Conservation (phyloP, 2,113 vertebrate genomes). For the Furnarius figulus region DNA sequence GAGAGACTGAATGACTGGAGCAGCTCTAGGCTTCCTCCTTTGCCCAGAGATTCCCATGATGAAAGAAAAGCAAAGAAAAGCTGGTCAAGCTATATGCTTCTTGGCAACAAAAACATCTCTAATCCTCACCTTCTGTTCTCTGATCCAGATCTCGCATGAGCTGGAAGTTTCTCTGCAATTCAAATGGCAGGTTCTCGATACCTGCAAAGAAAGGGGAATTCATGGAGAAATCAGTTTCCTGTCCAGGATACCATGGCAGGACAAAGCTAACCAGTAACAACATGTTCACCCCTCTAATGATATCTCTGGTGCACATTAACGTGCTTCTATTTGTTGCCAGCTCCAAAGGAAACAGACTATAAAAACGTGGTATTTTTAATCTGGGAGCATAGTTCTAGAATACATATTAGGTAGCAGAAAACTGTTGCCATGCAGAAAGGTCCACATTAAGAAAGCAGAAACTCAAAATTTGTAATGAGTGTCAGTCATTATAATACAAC, state of each 20-base stretch:
- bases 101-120: neutral
- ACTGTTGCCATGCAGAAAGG: neutral
- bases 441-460: neutral
- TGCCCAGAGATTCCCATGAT: neutral
- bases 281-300: neutral
- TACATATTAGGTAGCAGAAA: neutral
- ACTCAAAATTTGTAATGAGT: neutral
- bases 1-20: neutral
- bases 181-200: slow-evolving; percentile 96
- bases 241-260: neutral
- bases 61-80: neutral
- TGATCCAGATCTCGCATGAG: slow-evolving; percentile 96
- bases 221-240: neutral
- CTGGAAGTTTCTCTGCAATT: slow-evolving; percentile 97
- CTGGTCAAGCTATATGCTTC: neutral
- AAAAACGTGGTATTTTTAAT: neutral
- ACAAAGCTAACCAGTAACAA: neutral
- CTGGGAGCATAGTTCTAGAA: neutral
- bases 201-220: slow-evolving; percentile 70
- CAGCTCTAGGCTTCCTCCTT: neutral
- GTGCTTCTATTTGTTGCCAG: neutral
- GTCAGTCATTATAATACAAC: neutral
- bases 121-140: slow-evolving; percentile 89
- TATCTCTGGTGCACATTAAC: neutral
- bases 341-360: neutral